Evolutionary conservation across 2,113 vertebrate genomes (phyloP).

Genomic region (Amia ocellicauda): DNA sequence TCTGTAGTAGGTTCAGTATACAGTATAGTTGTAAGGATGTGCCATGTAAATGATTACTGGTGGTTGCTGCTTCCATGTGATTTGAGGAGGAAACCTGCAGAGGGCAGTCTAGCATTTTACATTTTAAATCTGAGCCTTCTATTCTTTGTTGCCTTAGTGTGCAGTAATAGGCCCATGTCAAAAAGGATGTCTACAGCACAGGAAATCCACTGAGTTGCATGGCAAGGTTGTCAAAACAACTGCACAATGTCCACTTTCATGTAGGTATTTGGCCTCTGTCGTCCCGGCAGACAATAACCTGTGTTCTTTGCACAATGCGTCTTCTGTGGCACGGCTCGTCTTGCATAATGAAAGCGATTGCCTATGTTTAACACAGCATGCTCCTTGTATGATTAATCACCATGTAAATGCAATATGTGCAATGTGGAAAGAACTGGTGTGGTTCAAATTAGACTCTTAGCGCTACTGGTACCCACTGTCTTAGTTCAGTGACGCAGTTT

Average conservation of each 20-base stretch:
- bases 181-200: slow-evolving; percentile 50
- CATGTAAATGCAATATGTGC: slow-evolving; percentile 34
- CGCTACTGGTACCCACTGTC: slow-evolving; percentile 10
- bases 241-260: slow-evolving; percentile 63
- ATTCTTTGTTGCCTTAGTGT: not conserved
- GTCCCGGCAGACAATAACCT: slow-evolving; percentile 55
- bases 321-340: slow-evolving; percentile 50
- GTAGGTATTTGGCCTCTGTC: slow-evolving; percentile 45
- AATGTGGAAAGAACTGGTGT: slow-evolving; percentile 28
- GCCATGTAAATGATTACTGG: no score
- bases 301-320: slow-evolving; percentile 63
- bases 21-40: no score
- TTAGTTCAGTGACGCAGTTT: not conserved
- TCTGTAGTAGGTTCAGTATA: no score
- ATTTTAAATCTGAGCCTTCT: not conserved
- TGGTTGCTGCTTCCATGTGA: no score
- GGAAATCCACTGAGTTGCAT: slow-evolving; percentile 58
- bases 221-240: slow-evolving; percentile 69
- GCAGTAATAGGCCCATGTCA: slow-evolving; percentile 44
- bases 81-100: slow-evolving; percentile 34
- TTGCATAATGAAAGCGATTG: slow-evolving; percentile 40
- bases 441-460: slow-evolving; percentile 27
- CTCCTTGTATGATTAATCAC: slow-evolving; percentile 57
- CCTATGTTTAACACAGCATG: slow-evolving; percentile 44
- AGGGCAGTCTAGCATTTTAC: slow-evolving; percentile 33